phyloP scores from a whole-genome alignment of 2,797 vertebrate genomes.

The Clarias pachynema region DNA sequence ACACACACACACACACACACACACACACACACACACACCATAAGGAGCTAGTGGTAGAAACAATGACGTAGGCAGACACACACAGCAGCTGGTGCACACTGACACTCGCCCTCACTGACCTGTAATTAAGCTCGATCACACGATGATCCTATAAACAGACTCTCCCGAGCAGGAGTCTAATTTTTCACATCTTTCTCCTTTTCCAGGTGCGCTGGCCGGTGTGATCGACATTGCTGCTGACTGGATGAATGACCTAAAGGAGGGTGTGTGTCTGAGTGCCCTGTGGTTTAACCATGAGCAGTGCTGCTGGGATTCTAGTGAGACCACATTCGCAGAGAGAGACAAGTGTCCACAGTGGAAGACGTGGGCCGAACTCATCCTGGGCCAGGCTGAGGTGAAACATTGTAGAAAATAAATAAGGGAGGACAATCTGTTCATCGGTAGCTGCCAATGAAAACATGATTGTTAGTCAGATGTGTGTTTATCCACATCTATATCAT shows the following conservation, averaged over 20 bases:
- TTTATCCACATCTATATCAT: neutral
- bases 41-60: conserved; percentile 14
- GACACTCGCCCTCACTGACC: neutral
- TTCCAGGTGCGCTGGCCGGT: conserved; percentile 90
- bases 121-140: conserved; percentile 1
- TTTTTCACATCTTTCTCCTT: neutral
- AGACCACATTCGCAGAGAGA: conserved; percentile 94
- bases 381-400: conserved; percentile 93
- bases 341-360: conserved; percentile 99
- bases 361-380: conserved; percentile 96
- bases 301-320: conserved; percentile 97
- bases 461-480: neutral
- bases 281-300: conserved; percentile 99
- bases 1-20: conserved; percentile 19
- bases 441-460: neutral
- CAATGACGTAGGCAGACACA: conserved; percentile 24
- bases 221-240: conserved; percentile 98
- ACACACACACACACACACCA: conserved; percentile 28
- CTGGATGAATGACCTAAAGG: conserved; percentile 98
- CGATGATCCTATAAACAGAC: conserved; percentile 1
- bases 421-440: neutral
- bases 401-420: neutral
- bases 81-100: neutral
- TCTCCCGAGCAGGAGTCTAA: neutral
- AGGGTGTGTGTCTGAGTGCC: conserved; percentile 94